A percentile compares a stretch with the other conserved stretches of the same genome.
phyloP scores from a whole-genome alignment of 2,888 invertebrate genomes.

The Poecilobothrus nobilitatus region DNA sequence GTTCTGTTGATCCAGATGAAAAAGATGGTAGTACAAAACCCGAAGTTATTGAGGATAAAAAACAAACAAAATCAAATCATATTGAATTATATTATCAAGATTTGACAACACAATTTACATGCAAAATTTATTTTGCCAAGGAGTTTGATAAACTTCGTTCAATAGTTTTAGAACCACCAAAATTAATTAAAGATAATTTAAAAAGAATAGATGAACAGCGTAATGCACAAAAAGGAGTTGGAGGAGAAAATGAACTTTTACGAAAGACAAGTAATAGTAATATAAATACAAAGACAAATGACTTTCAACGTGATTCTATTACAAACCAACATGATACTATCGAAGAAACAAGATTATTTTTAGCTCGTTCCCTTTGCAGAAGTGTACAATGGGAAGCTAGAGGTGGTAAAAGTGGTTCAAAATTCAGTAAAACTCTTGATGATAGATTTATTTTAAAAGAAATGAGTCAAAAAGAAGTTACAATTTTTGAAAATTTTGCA shows the following conservation, averaged over 20 bases:
- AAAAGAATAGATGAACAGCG: conserved; percentile 39
- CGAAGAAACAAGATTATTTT: conserved; percentile 54
- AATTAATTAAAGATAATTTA: conserved; percentile 33
- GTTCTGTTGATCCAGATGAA: conserved; percentile 15
- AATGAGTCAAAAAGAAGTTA: conserved; percentile 86
- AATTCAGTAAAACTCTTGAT: conserved; percentile 90
- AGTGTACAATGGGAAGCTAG: conserved; percentile 87
- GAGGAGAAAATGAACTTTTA: conserved; percentile 35
- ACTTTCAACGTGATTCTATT: conserved; percentile 24
- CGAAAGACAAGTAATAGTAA: conserved; percentile 38
- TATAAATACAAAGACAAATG: background rate
- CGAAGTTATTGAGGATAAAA: conserved; percentile 28
- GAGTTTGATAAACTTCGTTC: conserved; percentile 76
- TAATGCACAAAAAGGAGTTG: conserved; percentile 35
- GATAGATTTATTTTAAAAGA: conserved; percentile 92
- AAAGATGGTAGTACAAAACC: conserved; percentile 15
- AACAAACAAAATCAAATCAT: conserved; percentile 36
- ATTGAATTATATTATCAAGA: conserved; percentile 57
- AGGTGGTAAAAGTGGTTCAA: conserved; percentile 96
- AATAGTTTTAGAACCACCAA: conserved; percentile 34
- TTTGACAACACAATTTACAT: conserved; percentile 70
- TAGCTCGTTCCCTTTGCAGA: conserved; percentile 74
- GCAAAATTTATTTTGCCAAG: conserved; percentile 82
- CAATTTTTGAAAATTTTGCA: conserved; percentile 86
- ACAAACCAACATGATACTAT: conserved; percentile 28